Base-by-base conservation (phyloP, 2,113 vertebrate species). In the Sciurus niger region DNA sequence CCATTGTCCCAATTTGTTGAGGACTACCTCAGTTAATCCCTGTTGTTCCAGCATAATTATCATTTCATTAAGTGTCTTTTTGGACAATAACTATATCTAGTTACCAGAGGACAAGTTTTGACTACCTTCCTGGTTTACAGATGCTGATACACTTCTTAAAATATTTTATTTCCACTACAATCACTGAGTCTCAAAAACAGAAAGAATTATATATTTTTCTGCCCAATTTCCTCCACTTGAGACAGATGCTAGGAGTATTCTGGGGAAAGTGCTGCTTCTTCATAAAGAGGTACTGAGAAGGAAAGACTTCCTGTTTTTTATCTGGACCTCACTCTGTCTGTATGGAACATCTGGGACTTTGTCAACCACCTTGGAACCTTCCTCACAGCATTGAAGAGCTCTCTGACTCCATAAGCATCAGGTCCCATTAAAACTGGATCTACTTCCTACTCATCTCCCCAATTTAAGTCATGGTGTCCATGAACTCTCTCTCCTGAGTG, bases 201-300 rank as follows among this genome's bases (percentile, higher is more conserved):
- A 87, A 94, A 37, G 12, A 22, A 63, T 82, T 51, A n/a, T 48
- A 18, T 73, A n/a, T 74, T 92, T 95, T 91, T 93, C 67, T 82
- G 55, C 4, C 11, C 30, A 90, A n/a, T 65, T 43, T 88, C 58
- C 60, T 90, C 82, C 1, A n/a, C 6, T 12, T 72, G 6, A 84
- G 10, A 53, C 24, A 25, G 46, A 77, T 85, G 3, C 30, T 87
- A 24, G 7, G 34, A 82, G 6, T 28, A 95, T 89, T 90, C 87
- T 83, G 13, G 25, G 68, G 8, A 78, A 92, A 80, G n/a, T 25
- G 17, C 8, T 95, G 11, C 8, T 51, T 10, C 25, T 83, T 76
- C 25, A 12, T 80, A 85, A 92, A 30, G 25, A 82, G 40, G 14
- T 40, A 4, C 9, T 48, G 32, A 16, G 16, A 73, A 78, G 4